Base-by-base conservation (phyloP, 2,797 vertebrate species). In the Mormyrus proboscirostris region DNA sequence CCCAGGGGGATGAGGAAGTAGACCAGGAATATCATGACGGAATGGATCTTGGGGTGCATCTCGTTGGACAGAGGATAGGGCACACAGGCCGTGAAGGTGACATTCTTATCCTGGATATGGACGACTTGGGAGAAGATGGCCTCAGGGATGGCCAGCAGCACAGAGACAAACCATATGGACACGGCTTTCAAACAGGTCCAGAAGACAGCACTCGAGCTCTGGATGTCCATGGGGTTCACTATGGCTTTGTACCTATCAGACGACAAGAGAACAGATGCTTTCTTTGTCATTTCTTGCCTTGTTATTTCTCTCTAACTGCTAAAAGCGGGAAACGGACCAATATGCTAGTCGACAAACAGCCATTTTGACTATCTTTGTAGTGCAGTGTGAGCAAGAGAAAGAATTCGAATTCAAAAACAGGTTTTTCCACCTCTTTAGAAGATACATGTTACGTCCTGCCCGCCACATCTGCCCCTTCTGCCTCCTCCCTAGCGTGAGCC, bases 191-290 rank as follows among this genome's bases (percentile, higher is more conserved):
- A 90, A 88, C 96, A 98, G 19, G 98, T 99, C 96, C 97, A 96
- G 89, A 97, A 93, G 90, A 98, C 95, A 0, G 97, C 97, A 4
- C 97, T 95, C 76, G 98, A 97, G 0, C 94, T 95, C 95, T 98
- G 98, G 94, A 98, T 97, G 93, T 99, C 98, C 98, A 99, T 98
- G 44, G 98, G 98, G 93, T 98, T 99, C 83, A 99, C 98, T 0
- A 99, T 98, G 14, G 98, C 98, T 94, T 97, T 98, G 91, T 99
- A 98, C 94, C 98, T 96, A 92, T 59, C 16, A 87, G 47, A 90
- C 53, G 55, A 91, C 88, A 88, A 88, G 83, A 59, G 89, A 89
- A 57, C 86, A 69, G 50, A 33, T 88, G 88, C 41, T 3, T 14
- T 16, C 41, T 82, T 47, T 3, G 41, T 50, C 22, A 82, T 29